These are phyloP conservation scores for Hyla sarda DNA, from an alignment of 2,113 vertebrate species.

Conservation along the genomic window DNA sequence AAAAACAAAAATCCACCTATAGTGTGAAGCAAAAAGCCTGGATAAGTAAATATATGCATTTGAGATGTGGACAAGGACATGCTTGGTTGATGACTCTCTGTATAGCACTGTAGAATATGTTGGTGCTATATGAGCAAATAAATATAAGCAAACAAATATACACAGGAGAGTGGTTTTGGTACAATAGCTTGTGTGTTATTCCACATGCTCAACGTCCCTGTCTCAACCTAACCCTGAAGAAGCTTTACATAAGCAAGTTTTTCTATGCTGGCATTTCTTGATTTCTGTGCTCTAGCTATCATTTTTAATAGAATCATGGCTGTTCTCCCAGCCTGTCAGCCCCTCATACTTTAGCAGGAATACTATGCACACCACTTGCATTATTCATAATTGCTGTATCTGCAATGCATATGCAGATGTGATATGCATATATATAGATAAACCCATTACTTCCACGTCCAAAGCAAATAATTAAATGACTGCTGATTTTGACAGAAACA, in stretches of 20 bases:
- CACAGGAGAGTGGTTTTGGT: background rate
- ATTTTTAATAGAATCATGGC: slow-evolving; percentile 15
- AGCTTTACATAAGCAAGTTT: background rate
- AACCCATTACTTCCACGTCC: slow-evolving; percentile 34
- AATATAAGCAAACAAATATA: background rate
- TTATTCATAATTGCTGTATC: slow-evolving; percentile 51
- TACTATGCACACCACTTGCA: slow-evolving; percentile 42
- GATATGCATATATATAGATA: slow-evolving; percentile 42
- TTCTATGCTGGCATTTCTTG: background rate
- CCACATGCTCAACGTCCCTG: background rate
- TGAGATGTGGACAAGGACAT: too few species aligned
- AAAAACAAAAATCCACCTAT: too few species aligned
- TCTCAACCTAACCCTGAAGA: background rate
- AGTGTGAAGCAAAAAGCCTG: too few species aligned
- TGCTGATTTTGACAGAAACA: slow-evolving; percentile 26
- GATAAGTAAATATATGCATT: too few species aligned
- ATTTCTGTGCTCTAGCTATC: slow-evolving; percentile 8
- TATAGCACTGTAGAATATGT: too few species aligned
- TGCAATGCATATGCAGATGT: slow-evolving; percentile 36
- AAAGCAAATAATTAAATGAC: slow-evolving; percentile 32
- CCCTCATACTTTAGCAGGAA: background rate
- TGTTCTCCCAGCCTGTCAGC: slow-evolving; percentile 10
- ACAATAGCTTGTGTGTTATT: background rate
- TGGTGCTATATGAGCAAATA: too few species aligned
- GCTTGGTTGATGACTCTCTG: too few species aligned